A percentile compares a stretch with the other conserved stretches of the same genome.
phyloP scores from a whole-genome alignment of 2,113 vertebrate species.

The Irena cyanogastra region DNA sequence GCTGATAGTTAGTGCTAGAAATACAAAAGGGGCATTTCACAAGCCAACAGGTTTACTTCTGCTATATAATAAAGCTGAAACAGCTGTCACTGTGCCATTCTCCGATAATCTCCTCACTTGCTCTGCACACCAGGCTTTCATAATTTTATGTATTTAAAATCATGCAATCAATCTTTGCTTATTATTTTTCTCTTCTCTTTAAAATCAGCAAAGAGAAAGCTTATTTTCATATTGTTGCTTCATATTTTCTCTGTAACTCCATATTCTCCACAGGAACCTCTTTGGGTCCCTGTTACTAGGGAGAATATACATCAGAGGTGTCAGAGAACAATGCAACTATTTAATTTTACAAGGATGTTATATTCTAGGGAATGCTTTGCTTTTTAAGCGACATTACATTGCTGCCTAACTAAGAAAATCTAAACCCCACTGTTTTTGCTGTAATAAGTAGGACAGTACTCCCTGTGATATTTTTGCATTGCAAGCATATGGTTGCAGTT shows the following conservation, averaged over 20 bases:
- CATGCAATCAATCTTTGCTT: not conserved
- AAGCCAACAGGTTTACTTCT: constrained; percentile 31
- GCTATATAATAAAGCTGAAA: constrained; percentile 9
- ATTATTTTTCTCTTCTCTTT: not conserved
- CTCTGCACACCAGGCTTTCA: not conserved
- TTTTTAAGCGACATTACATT: constrained; percentile 5
- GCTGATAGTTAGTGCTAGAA: constrained; percentile 40
- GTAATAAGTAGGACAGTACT: constrained; percentile 50
- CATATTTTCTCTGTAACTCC: not conserved
- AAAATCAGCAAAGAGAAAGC: not conserved
- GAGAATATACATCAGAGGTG: not conserved
- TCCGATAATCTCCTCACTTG: not conserved
- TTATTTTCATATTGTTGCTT: not conserved
- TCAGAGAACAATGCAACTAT: not conserved
- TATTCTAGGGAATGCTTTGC: not conserved
- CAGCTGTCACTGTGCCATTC: not conserved
- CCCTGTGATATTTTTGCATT: constrained; percentile 50
- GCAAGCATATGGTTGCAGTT: constrained; percentile 49
- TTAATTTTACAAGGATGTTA: constrained; percentile 21
- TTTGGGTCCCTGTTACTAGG: not conserved
- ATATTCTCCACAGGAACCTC: not conserved
- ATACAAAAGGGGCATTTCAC: constrained; percentile 49
- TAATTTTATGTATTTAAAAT: not conserved
- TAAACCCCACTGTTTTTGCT: constrained; percentile 15
- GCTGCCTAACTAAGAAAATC: not conserved